Percentiles rank a stretch among this genome's conserved stretches.
These are phyloP conservation scores for Aepyceros melampus DNA, from an alignment of 2,113 vertebrate genomes.

Conservation along the genomic window DNA sequence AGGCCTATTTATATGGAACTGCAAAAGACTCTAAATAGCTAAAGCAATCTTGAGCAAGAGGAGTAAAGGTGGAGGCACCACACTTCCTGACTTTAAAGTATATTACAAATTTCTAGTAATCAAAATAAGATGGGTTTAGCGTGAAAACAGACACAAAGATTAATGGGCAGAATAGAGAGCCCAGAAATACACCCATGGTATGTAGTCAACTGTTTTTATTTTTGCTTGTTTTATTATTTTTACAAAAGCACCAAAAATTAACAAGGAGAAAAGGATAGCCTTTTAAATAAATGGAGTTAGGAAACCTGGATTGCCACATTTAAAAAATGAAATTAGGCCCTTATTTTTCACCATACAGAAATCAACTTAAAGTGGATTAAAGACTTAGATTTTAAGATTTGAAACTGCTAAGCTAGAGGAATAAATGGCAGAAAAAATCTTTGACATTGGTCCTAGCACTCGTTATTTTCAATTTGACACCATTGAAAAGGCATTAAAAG, in stretches of 20 bases:
- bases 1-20: not conserved
- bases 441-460: not conserved
- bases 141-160: not conserved
- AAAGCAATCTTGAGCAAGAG: not conserved
- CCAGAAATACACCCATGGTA: not conserved
- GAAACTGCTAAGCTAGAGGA: not conserved
- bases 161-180: not conserved
- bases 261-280: not conserved
- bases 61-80: not conserved
- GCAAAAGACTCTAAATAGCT: not conserved
- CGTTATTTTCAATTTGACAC: not conserved
- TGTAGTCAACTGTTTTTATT: not conserved
- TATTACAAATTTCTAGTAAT: not conserved
- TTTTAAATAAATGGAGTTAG: not conserved
- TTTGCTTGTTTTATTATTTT: not conserved
- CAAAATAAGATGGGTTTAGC: not conserved
- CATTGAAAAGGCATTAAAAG: not conserved
- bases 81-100: not conserved
- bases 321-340: not conserved
- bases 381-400: not conserved
- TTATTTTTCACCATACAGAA: not conserved
- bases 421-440: not conserved
- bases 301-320: not conserved
- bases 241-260: not conserved
- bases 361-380: not conserved